phyloP scores from a whole-genome alignment of 2,888 invertebrate genomes.

The Erebia aethiops region DNA sequence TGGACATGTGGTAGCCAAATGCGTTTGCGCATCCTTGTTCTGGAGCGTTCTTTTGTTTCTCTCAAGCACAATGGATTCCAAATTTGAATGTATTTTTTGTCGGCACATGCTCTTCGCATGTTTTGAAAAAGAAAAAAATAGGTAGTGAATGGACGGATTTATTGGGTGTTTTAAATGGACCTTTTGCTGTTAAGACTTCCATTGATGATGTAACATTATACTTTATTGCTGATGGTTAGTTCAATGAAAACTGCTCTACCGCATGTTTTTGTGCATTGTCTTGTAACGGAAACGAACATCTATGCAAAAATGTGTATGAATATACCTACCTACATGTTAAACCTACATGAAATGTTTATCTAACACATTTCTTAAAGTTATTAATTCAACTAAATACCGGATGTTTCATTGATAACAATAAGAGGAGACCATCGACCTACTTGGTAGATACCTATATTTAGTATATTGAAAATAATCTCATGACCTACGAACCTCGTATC shows the following conservation, averaged over 20 bases:
- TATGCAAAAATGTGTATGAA: not conserved
- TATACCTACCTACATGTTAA: not conserved
- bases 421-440: constrained; percentile 42
- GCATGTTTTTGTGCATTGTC: constrained; percentile 3
- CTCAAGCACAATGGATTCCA: constrained; percentile 51
- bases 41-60: constrained; percentile 48
- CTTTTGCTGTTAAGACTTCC: constrained; percentile 36
- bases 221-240: constrained; percentile 20
- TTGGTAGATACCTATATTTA: not conserved
- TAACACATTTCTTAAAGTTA: not conserved
- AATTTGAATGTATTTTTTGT: constrained; percentile 55
- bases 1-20: constrained; percentile 72
- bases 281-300: constrained; percentile 1
- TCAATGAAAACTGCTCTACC: constrained; percentile 21
- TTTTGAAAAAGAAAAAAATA: constrained; percentile 44
- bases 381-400: constrained; percentile 17
- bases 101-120: constrained; percentile 50
- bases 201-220: constrained; percentile 41
- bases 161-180: constrained; percentile 43
- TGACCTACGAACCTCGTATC: constrained; percentile 45
- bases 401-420: constrained; percentile 37
- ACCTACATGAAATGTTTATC: not conserved
- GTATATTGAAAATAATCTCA: constrained; percentile 38
- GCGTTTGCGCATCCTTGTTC: constrained; percentile 56
- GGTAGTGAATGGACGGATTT: constrained; percentile 50